Base-by-base conservation (phyloP, 2,888 invertebrate genomes). In the Dyspetes luteomarginatus region DNA sequence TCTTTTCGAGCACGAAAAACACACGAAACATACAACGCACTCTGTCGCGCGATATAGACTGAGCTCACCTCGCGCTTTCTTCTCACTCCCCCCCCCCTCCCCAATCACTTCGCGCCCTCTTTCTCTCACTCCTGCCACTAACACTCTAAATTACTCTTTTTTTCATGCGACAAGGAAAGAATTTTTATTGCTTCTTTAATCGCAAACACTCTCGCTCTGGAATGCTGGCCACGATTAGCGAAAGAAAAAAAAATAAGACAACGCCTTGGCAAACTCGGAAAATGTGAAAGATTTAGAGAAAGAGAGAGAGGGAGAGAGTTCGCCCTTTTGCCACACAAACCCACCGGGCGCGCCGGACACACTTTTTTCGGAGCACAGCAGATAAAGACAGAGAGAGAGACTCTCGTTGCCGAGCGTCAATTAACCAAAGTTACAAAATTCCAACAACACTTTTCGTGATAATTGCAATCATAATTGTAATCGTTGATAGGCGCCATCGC, bases 391-490 rank as follows among this genome's bases (percentile, higher is more conserved):
- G 15, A 45, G 55, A n/a, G 48, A 69, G 60, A 15, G 43, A 56
- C 17, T 45, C n/a, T 17, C 17, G n/a, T 24, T 36, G 30, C 41
- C 64, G 52, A n/a, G n/a, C 64, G 69, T 74, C 79, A 67, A 71
- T 80, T 80, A 75, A 80, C 71, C 74, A 75, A 71, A 71, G 69
- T 79, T 52, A 60, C 56, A 12, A 5, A n/a, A 28, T 71, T 24
- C 43, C 58, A 48, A 56, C 17, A 69, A 69, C 58, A 64, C 3
- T 41, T 41, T n/a, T 69, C 74, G 41, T 62, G 50, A 64, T 28
- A 74, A 62, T 69, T 55, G 45, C 43, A 9, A 48, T 55, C 28
- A 36, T 15, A 26, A 68, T 62, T 15, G 50, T 1, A 22, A 65
- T 58, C 55, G 48, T 71, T 48, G 19, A 19, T 24, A 52, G 71